Conservation (phyloP, 2,113 vertebrate genomes). For the Ariopsis seemanni region DNA sequence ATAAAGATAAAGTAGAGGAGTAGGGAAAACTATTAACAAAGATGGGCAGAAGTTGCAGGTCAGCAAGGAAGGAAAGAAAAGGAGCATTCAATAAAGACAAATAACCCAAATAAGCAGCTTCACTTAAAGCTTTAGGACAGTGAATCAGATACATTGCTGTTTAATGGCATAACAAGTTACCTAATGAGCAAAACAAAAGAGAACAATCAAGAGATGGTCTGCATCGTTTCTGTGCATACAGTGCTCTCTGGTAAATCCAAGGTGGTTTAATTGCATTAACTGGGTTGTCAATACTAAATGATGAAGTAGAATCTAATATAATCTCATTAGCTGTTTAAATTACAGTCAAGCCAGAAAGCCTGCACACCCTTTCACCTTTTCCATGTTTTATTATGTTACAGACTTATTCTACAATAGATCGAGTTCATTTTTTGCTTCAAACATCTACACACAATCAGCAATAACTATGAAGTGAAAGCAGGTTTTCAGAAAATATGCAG, state of each 20-base stretch:
- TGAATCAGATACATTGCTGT: neutral
- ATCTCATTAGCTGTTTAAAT: neutral
- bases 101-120: constrained; percentile 2
- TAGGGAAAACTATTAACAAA: neutral
- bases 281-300: neutral
- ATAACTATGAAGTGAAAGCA: too few relatives aligned
- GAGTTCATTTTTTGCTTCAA: too few relatives aligned
- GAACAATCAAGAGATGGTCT: neutral
- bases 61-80: neutral
- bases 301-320: neutral
- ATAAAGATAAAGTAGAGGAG: neutral
- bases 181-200: neutral
- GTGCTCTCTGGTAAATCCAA: neutral
- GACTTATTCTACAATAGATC: too few relatives aligned
- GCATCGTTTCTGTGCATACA: neutral
- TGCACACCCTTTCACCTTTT: too few relatives aligned
- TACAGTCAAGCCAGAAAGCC: too few relatives aligned
- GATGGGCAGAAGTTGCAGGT: neutral
- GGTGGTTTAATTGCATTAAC: constrained; percentile 9
- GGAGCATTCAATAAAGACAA: neutral
- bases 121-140: neutral
- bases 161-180: neutral
- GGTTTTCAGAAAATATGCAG: too few relatives aligned
- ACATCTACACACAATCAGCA: too few relatives aligned
- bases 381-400: too few relatives aligned